A percentile compares a stretch with the other conserved stretches of the same genome.
Conservation (phyloP, 2,888 invertebrate species). For the Apomyelois bistriatella region DNA sequence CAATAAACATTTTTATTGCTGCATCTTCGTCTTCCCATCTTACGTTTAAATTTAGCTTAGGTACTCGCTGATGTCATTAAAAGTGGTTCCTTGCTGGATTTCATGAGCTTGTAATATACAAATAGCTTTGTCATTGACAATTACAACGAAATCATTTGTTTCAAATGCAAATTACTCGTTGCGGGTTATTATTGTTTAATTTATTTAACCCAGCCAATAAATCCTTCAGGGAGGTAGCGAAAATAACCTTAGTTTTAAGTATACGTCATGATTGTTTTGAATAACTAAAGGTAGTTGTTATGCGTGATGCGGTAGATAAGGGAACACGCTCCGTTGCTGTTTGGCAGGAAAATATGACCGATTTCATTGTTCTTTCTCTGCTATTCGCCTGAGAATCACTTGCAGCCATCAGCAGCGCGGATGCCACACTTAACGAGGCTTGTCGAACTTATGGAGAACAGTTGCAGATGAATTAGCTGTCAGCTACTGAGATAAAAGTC, state of each 20-base stretch:
- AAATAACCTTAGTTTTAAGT: conserved; percentile 67
- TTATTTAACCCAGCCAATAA: conserved; percentile 36
- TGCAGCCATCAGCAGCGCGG: conserved; percentile 73
- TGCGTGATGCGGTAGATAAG: conserved; percentile 71
- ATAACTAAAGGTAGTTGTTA: conserved; percentile 64
- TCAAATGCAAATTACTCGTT: conserved; percentile 16
- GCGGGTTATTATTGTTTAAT: conserved; percentile 25
- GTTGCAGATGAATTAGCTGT: conserved; percentile 71
- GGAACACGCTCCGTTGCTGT: conserved; percentile 68
- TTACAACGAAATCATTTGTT: background rate
- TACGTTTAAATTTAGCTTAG: conserved; percentile 29
- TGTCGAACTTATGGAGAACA: conserved; percentile 76
- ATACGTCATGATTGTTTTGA: conserved; percentile 61
- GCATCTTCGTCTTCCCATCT: conserved; percentile 28
- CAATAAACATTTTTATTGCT: conserved; percentile 44
- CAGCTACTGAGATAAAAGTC: conserved; percentile 66
- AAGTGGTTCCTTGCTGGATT: conserved; percentile 16
- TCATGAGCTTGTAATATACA: background rate
- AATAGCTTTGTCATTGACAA: conserved; percentile 14
- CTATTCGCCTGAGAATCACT: conserved; percentile 75
- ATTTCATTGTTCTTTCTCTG: conserved; percentile 74
- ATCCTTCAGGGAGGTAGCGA: conserved; percentile 57
- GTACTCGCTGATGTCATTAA: conserved; percentile 23
- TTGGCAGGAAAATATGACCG: conserved; percentile 77
- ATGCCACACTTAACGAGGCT: conserved; percentile 77